These are phyloP conservation scores for Rafetus swinhoei DNA, from an alignment of 2,113 vertebrate species.

Conservation along the genomic window DNA sequence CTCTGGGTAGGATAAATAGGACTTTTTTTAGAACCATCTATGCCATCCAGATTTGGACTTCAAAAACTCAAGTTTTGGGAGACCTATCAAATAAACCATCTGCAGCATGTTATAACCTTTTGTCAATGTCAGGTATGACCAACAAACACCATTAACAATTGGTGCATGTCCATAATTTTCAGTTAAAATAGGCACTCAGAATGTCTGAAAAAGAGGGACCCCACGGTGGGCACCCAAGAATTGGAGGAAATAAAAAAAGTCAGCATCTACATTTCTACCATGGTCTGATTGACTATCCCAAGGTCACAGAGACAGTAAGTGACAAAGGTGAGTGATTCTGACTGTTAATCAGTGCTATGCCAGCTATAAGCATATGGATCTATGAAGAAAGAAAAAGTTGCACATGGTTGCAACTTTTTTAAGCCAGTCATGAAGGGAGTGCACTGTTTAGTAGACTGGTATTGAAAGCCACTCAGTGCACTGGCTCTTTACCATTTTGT, in stretches of 20 bases:
- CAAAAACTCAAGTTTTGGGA: background rate
- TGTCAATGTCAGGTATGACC: background rate
- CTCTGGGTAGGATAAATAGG: slow-evolving; percentile 40
- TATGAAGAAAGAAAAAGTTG: background rate
- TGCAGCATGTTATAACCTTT: background rate
- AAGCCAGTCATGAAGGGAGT: background rate
- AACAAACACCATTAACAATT: background rate
- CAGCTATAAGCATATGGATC: background rate
- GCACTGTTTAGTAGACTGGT: background rate
- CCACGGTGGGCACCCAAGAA: background rate
- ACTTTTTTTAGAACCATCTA: slow-evolving; percentile 23
- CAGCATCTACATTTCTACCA: background rate
- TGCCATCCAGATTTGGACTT: slow-evolving; percentile 39
- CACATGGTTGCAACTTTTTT: background rate
- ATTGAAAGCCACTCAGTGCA: background rate
- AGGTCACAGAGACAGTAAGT: background rate
- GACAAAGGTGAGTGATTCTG: background rate
- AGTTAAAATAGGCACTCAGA: background rate
- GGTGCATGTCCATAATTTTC: background rate
- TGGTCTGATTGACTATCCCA: background rate
- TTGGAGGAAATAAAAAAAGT: background rate
- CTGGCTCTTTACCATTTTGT: background rate
- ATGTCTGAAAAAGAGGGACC: background rate
- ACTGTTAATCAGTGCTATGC: background rate
- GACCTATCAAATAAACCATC: background rate